These are phyloP conservation scores for Acanthosepion lycidas DNA, from an alignment of 2,888 invertebrate genomes.

Conservation along the genomic window DNA sequence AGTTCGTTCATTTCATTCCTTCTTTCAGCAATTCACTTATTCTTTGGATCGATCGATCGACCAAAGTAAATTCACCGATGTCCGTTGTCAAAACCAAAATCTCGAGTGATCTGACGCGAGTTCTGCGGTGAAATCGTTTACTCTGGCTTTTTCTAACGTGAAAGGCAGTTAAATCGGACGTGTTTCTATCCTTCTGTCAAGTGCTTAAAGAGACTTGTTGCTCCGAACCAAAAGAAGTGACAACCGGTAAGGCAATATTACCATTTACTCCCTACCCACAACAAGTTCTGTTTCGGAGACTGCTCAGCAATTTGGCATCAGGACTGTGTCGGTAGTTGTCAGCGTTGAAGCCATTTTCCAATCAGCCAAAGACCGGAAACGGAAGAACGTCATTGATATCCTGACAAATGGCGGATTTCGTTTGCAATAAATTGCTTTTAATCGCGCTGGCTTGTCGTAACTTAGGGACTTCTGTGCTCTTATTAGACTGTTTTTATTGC, in stretches of 20 bases:
- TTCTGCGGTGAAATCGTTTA: background rate
- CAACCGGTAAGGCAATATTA: background rate
- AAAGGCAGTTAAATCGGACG: background rate
- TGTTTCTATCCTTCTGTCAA: background rate
- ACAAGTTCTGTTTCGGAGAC: background rate
- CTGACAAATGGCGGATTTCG: slow-evolving; percentile 33
- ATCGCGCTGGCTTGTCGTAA: background rate
- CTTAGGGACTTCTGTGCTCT: background rate
- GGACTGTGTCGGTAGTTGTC: background rate
- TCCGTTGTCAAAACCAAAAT: background rate
- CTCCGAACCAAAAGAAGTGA: background rate
- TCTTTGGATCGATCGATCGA: background rate
- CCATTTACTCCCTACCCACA: background rate
- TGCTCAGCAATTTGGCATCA: background rate
- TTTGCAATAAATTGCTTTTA: slow-evolving; percentile 33
- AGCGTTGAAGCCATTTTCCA: background rate
- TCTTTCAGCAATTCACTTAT: background rate
- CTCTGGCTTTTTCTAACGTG: background rate
- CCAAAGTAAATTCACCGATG: background rate
- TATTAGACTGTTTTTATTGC: background rate
- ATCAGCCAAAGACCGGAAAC: slow-evolving; percentile 33
- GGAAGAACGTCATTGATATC: slow-evolving; percentile 10
- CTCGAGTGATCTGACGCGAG: background rate
- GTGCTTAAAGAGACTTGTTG: background rate
- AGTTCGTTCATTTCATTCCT: background rate